Percentiles rank a stretch among this genome's conserved stretches.
These are phyloP conservation scores for Lottia gigantea DNA, from an alignment of 2,888 invertebrate species.

Conservation along the genomic window DNA sequence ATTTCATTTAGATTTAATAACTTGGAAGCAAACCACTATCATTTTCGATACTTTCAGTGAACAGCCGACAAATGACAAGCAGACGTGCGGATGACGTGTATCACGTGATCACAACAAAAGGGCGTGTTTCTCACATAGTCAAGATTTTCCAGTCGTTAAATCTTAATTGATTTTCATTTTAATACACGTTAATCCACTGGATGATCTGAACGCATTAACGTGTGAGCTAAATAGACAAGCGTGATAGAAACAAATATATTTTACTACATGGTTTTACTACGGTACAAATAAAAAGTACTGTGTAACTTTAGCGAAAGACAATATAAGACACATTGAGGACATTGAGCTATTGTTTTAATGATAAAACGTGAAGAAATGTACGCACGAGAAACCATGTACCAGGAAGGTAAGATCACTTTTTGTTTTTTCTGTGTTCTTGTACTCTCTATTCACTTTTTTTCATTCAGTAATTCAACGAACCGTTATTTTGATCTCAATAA, in stretches of 20 bases:
- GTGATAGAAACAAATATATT: not conserved
- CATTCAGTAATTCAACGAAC: too few species aligned
- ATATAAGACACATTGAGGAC: too few species aligned
- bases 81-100: not conserved
- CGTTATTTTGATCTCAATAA: too few species aligned
- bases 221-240: not conserved
- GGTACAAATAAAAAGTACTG: not conserved
- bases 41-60: too few species aligned
- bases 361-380: not conserved
- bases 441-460: not conserved
- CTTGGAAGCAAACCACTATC: too few species aligned
- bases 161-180: too few species aligned
- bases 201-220: not conserved
- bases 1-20: too few species aligned
- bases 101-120: slow-evolving; percentile 8
- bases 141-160: not conserved
- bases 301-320: too few species aligned
- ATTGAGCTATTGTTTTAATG: too few species aligned
- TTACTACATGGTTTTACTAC: slow-evolving; percentile 7
- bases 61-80: not conserved
- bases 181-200: too few species aligned
- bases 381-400: not conserved
- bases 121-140: not conserved
- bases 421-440: not conserved
- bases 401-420: slow-evolving; percentile 1